phyloP scores from a whole-genome alignment of 2,888 invertebrate genomes.

The Latrodectus hesperus region DNA sequence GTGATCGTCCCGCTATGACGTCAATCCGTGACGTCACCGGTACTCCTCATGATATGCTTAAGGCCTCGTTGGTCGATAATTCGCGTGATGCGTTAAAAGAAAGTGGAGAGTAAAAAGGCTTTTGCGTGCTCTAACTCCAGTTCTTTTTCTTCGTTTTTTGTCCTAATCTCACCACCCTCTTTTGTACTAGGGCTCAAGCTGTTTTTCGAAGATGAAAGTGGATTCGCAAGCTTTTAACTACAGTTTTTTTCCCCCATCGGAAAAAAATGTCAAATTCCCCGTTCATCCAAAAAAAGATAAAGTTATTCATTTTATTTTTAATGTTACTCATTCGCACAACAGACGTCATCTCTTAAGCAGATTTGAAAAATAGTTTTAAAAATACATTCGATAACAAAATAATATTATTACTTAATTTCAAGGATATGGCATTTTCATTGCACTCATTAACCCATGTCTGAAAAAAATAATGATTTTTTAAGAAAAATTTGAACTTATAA shows the following conservation, averaged over 20 bases:
- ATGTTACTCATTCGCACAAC: too few relatives aligned
- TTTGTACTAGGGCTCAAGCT: slow-evolving; percentile 1
- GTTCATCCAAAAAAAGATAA: too few relatives aligned
- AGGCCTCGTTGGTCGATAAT: slow-evolving; percentile 61
- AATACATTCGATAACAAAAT: too few relatives aligned
- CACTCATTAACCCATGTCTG: too few relatives aligned
- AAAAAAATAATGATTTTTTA: too few relatives aligned
- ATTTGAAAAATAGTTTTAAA: too few relatives aligned
- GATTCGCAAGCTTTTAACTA: background rate
- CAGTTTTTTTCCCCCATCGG: background rate
- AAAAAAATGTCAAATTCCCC: background rate
- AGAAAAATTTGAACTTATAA: too few relatives aligned
- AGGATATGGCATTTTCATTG: too few relatives aligned
- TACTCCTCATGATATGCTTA: slow-evolving; percentile 54
- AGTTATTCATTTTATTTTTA: too few relatives aligned
- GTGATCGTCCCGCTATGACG: slow-evolving; percentile 58
- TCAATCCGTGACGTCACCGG: slow-evolving; percentile 65
- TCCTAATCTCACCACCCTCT: background rate
- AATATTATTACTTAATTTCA: too few relatives aligned
- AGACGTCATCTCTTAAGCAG: too few relatives aligned
- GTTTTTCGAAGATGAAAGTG: slow-evolving; percentile 27
- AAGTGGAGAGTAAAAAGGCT: slow-evolving; percentile 34
- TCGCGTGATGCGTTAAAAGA: slow-evolving; percentile 55
- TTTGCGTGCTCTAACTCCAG: slow-evolving; percentile 40
- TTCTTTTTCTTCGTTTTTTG: slow-evolving; percentile 14